Evolutionary conservation across 2,113 vertebrate species (phyloP), one percentile per base, ranked within the genome.

Genomic region (Cricetomys ansorgei): DNA sequence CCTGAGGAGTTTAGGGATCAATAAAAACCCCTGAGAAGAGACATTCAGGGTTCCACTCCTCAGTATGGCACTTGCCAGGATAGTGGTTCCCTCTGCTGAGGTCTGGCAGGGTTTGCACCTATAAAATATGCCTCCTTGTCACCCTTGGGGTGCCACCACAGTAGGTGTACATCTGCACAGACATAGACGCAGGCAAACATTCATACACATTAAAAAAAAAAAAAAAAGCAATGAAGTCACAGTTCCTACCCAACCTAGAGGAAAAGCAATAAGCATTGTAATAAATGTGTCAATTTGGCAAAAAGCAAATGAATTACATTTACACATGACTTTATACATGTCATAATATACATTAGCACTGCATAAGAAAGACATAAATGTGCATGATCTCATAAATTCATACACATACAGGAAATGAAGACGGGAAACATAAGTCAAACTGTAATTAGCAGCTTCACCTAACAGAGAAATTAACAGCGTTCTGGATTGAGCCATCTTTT

Each of bases 391-490:
- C 9, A n/a, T 3, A 34, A 27, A 89, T 79, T 77, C 45, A 92
- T 50, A 80, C 17, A 57, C 17, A 87, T 0, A 45, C 15, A n/a
- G 94, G 62, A 65, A 94, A 92, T 91, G 27, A 88, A 81, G 84
- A 57, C 8, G 3, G 34, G n/a, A 88, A 88, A 79, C 67, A 69
- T 16, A 75, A 89, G 29, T 37, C 43, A 89, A 77, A 21, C 73
- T 94, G 9, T 72, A 87, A 64, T 81, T 29, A 69, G 31, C 75
- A 37, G 48, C 13, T 92, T 37, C 37, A 48, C 55, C 45, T 89
- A 94, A 88, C 11, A 80, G 17, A 92, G 64, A 91, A 53, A 97
- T 64, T 69, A 79, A 84, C 31, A 59, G 40, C 81, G 65, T 65
- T 95, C 80, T 77, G 85, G n/a, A 77, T 10, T n/a, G 40, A 4